These are phyloP conservation scores for Drosophila nigricruria DNA, from an alignment of 2,888 invertebrate species.

Conservation along the genomic window DNA sequence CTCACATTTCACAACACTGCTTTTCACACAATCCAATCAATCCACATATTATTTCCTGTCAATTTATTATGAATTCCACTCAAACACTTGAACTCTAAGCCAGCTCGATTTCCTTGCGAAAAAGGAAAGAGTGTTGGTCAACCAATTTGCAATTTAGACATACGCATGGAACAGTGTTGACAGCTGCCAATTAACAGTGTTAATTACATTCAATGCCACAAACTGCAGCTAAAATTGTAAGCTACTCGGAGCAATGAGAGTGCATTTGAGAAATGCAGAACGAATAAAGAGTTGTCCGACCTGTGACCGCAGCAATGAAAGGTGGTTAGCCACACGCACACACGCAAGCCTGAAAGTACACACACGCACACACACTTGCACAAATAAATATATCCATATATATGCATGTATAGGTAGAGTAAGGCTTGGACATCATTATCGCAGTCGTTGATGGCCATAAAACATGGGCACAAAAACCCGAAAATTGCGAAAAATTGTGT, in stretches of 20 bases:
- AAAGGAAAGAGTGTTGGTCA: slow-evolving; percentile 6
- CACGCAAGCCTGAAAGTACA: slow-evolving; percentile 35
- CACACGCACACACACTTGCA: background rate
- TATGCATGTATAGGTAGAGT: background rate
- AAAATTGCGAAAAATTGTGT: slow-evolving; percentile 47
- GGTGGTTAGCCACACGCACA: slow-evolving; percentile 59
- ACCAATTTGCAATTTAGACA: slow-evolving; percentile 4
- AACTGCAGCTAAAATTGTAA: slow-evolving; percentile 25
- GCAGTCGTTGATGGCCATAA: slow-evolving; percentile 44
- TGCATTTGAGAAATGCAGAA: slow-evolving; percentile 20
- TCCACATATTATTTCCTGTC: background rate
- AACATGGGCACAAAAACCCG: slow-evolving; percentile 38
- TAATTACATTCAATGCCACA: slow-evolving; percentile 20
- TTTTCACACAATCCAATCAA: background rate
- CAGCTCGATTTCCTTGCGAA: background rate
- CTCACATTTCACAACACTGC: background rate
- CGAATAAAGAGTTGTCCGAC: slow-evolving; percentile 32
- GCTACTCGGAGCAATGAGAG: slow-evolving; percentile 23
- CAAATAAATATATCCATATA: background rate
- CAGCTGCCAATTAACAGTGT: slow-evolving; percentile 14
- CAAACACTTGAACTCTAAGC: background rate
- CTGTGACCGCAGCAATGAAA: slow-evolving; percentile 68
- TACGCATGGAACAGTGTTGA: slow-evolving; percentile 1
- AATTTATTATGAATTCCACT: background rate
- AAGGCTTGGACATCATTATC: slow-evolving; percentile 4